Base-by-base conservation (phyloP, 23 tunicate species). In the Ascidia mentula region DNA sequence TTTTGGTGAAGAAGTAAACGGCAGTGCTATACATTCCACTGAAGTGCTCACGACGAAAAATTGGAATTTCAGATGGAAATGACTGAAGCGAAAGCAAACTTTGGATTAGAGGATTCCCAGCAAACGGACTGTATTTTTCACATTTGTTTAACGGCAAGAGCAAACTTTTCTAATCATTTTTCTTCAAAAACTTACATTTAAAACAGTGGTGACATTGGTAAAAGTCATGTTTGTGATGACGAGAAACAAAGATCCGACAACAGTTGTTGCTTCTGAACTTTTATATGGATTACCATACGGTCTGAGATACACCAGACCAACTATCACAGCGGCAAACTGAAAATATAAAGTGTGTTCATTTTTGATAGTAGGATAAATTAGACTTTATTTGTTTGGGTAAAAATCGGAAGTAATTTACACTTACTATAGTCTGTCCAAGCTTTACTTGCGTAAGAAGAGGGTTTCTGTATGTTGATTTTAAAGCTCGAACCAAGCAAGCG, bases 11-110 rank as follows among this genome's bases (percentile, higher is more conserved):
- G 59, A 86, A 92, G 31, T 89, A 89, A 15, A 80, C 84, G 0
- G 74, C 75, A 26, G 90, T 77, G 53, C 83, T 75, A 75, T 92
- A 92, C 92, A 92, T 81, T 40, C 97, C 91, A 72, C 88, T 89
- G 77, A 77, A 82, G 69, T 87, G 90, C n/a, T 92, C 97, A 37
- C 97, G 72, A 60, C 97, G 84, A 59, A 92, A 87, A 12, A 92
- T n/a, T 1, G 84, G 88, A 6, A 87, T 74, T 42, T 87, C 90
- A 7, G 80, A 33, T 35, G 97, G 97, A 78, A 92, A 92, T 9
- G 91, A 46, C 94, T 88, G 80, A n/a, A n/a, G n/a, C n/a, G n/a
- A n/a, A n/a, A n/a, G n/a, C n/a, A n/a, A n/a, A n/a, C n/a, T n/a
- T n/a, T n/a, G n/a, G n/a, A n/a, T n/a, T n/a, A n/a, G n/a, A n/a